Percentiles rank a stretch among this genome's conserved stretches.
These are phyloP conservation scores for Scolopax mira DNA, from an alignment of 2,113 vertebrate species.

Conservation along the genomic window DNA sequence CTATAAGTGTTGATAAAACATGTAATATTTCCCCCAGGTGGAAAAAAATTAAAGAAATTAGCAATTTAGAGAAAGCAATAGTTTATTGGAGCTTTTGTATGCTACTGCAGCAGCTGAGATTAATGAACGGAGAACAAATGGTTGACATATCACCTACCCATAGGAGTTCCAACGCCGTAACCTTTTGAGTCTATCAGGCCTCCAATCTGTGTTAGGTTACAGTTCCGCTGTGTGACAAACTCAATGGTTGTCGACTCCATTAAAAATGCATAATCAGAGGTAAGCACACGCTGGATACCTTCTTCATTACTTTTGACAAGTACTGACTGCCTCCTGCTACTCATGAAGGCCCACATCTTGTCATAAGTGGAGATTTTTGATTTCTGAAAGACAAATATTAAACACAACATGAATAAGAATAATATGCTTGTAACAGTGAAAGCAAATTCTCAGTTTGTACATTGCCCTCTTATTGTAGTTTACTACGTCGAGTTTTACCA, in stretches of 20 bases:
- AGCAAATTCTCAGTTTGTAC: neutral
- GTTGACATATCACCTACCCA: conserved; percentile 84
- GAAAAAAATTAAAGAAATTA: too few relatives aligned
- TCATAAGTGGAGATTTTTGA: conserved; percentile 99
- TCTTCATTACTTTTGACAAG: conserved; percentile 97
- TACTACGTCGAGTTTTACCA: neutral
- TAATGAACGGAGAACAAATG: conserved; percentile 36
- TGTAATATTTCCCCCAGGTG: neutral
- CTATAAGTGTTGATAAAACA: neutral
- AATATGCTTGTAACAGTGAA: neutral
- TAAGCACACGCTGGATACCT: conserved; percentile 94
- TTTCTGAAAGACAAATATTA: conserved; percentile 82
- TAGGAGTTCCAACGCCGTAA: conserved; percentile 95
- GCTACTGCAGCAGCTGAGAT: neutral
- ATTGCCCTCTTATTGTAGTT: fast-evolving
- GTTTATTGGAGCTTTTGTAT: neutral
- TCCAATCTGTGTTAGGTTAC: conserved; percentile 97
- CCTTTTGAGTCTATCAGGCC: conserved; percentile 97
- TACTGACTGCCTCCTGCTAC: conserved; percentile 93
- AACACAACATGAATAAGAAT: neutral
- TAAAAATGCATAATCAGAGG: conserved; percentile 96
- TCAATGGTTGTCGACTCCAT: conserved; percentile 99
- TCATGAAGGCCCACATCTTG: conserved; percentile 99
- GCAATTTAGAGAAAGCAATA: neutral
- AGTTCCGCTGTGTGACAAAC: conserved; percentile 95